Evolutionary conservation across 2,888 invertebrate genomes (phyloP).

Genomic region (Epinotia ramella): DNA sequence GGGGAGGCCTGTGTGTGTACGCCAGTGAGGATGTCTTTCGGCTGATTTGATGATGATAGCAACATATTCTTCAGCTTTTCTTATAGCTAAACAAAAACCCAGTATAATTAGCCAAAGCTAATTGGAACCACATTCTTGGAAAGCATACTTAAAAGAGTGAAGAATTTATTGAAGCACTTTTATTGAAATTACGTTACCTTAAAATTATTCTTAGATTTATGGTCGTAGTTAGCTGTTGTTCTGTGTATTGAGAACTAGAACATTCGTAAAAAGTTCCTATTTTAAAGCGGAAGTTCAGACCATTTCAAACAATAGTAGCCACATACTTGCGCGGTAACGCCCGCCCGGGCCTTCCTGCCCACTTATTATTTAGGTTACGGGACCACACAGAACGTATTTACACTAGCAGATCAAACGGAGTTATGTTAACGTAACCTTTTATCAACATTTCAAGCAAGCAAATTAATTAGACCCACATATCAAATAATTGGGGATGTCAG

Average conservation of each 20-base stretch:
- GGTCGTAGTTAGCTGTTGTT: not conserved
- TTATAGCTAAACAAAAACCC: too few species aligned
- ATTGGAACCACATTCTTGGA: not conserved
- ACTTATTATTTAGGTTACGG: not conserved
- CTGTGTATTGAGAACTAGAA: not conserved
- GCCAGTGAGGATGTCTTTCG: too few species aligned
- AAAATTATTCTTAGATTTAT: not conserved
- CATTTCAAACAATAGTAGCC: conserved; percentile 24
- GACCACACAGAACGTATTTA: conserved; percentile 6
- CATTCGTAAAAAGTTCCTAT: conserved; percentile 1
- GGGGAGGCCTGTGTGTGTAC: too few species aligned
- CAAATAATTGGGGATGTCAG: conserved; percentile 14
- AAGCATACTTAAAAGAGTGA: not conserved
- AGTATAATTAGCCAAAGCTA: too few species aligned
- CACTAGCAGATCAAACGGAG: conserved; percentile 1
- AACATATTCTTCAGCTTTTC: too few species aligned
- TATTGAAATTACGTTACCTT: not conserved
- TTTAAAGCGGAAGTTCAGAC: conserved; percentile 11
- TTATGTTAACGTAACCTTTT: conserved; percentile 11
- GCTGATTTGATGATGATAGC: too few species aligned
- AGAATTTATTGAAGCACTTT: not conserved
- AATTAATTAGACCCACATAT: conserved; percentile 16
- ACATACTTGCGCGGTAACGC: conserved; percentile 9
- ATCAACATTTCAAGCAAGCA: conserved; percentile 1
- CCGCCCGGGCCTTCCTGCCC: not conserved